Evolutionary conservation across 2,888 invertebrate genomes (phyloP).

Genomic region (Trachelus iudaicus): DNA sequence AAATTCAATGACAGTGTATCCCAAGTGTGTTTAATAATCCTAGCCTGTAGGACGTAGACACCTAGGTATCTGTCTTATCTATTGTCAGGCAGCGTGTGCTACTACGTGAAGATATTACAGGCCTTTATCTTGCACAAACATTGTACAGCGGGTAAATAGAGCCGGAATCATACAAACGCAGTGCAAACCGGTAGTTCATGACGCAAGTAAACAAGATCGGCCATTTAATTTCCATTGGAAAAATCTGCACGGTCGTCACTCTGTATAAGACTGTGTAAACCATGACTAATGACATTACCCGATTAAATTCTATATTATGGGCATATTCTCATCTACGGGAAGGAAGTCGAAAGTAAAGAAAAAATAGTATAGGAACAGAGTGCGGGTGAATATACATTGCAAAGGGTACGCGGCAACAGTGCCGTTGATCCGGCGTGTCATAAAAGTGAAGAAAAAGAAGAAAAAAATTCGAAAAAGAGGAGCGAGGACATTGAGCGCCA

Average conservation of each 20-base stretch:
- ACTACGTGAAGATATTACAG: background rate
- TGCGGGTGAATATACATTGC: background rate
- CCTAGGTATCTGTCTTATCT: slow-evolving; percentile 5
- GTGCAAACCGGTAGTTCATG: background rate
- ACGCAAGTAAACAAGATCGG: background rate
- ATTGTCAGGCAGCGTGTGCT: slow-evolving; percentile 4
- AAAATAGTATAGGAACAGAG: background rate
- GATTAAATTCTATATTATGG: background rate
- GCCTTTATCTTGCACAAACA: background rate
- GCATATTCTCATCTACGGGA: no score
- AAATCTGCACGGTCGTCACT: background rate
- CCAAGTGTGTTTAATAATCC: background rate
- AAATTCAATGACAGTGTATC: no score
- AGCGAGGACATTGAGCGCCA: slow-evolving; percentile 22
- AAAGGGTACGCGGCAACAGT: background rate
- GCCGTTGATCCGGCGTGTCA: background rate
- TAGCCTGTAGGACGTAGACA: background rate
- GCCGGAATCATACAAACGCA: background rate
- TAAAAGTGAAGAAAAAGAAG: background rate
- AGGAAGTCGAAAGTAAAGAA: no score
- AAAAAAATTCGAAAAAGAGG: background rate
- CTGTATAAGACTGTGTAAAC: background rate
- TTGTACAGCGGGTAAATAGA: background rate
- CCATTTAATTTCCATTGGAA: background rate
- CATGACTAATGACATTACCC: background rate